Conservation (phyloP, 2,113 vertebrate species). For the Pao palembangensis region DNA sequence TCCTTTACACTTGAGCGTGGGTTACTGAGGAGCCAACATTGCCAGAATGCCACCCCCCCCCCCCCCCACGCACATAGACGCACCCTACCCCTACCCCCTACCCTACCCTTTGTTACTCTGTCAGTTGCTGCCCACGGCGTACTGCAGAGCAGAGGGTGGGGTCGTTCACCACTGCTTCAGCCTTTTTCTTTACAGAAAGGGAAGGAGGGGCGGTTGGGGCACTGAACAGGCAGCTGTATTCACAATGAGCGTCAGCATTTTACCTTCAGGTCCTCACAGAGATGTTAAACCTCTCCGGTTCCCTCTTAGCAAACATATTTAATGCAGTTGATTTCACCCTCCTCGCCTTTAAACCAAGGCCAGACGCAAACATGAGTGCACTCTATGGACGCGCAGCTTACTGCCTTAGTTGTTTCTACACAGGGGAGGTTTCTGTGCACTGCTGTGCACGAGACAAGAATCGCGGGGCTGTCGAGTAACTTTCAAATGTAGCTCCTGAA, state of each 20-base stretch:
- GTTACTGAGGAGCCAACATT: neutral
- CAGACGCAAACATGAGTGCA: neutral
- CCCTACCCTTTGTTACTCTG: too few species aligned
- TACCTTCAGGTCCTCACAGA: conserved; percentile 42
- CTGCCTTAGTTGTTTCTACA: neutral
- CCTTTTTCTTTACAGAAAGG: conserved; percentile 43
- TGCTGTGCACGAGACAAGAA: too few species aligned
- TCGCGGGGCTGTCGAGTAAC: too few species aligned
- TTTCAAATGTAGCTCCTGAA: too few species aligned
- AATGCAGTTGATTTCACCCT: too few species aligned
- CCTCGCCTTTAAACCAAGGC: neutral
- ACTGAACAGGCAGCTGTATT: conserved; percentile 69
- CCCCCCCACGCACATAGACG: too few species aligned
- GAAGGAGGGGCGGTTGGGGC: conserved; percentile 51
- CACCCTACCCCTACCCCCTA: too few species aligned
- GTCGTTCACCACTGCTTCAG: conserved; percentile 45
- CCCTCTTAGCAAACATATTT: neutral
- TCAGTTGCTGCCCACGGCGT: conserved; percentile 35
- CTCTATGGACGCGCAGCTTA: neutral
- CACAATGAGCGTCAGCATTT: conserved; percentile 46
- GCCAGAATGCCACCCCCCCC: neutral
- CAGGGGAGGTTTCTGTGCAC: neutral
- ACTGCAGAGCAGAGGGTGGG: conserved; percentile 15
- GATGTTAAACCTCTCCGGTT: conserved; percentile 37
- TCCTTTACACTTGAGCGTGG: too few species aligned